Percentiles rank a stretch among this genome's conserved stretches.
Evolutionary conservation across 2,113 vertebrate genomes (phyloP).

Genomic region (Melanocharis versteri): DNA sequence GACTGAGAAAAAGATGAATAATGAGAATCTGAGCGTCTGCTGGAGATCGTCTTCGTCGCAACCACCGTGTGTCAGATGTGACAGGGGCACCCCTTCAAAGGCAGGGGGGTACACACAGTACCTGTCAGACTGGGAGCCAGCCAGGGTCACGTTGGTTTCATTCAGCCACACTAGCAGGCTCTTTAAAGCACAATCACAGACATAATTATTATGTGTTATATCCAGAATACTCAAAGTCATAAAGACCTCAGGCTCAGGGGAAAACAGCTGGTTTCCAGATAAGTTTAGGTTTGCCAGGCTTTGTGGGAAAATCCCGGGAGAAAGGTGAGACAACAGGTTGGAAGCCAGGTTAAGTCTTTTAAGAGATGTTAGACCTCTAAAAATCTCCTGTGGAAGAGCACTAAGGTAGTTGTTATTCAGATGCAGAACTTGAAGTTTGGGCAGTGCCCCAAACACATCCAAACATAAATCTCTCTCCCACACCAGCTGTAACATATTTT

Average conservation of each 20-base stretch:
- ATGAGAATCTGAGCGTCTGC: conserved; percentile 58
- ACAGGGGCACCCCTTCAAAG: conserved; percentile 48
- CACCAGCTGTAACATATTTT: conserved; percentile 78
- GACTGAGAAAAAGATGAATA: conserved; percentile 68
- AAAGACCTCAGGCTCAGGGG: conserved; percentile 78
- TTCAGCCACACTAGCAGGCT: conserved; percentile 79
- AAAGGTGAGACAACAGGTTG: conserved; percentile 78
- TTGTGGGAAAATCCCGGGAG: conserved; percentile 70
- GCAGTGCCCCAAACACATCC: conserved; percentile 79
- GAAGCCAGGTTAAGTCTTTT: conserved; percentile 73
- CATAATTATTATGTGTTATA: conserved; percentile 76
- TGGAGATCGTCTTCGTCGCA: conserved; percentile 74
- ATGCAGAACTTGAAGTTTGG: conserved; percentile 66
- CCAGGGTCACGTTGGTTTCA: conserved; percentile 69
- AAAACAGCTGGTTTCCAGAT: conserved; percentile 79
- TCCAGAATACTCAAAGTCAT: conserved; percentile 65
- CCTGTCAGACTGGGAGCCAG: conserved; percentile 38
- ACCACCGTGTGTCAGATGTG: not conserved
- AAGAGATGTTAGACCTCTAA: conserved; percentile 76
- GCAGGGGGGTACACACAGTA: conserved; percentile 75
- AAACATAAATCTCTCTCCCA: conserved; percentile 77
- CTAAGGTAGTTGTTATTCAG: conserved; percentile 78
- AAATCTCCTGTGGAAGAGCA: conserved; percentile 77
- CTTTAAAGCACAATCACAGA: conserved; percentile 81
- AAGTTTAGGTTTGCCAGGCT: conserved; percentile 74